These are phyloP conservation scores for Argyresthia albistria DNA, from an alignment of 2,888 invertebrate genomes.

Conservation along the genomic window DNA sequence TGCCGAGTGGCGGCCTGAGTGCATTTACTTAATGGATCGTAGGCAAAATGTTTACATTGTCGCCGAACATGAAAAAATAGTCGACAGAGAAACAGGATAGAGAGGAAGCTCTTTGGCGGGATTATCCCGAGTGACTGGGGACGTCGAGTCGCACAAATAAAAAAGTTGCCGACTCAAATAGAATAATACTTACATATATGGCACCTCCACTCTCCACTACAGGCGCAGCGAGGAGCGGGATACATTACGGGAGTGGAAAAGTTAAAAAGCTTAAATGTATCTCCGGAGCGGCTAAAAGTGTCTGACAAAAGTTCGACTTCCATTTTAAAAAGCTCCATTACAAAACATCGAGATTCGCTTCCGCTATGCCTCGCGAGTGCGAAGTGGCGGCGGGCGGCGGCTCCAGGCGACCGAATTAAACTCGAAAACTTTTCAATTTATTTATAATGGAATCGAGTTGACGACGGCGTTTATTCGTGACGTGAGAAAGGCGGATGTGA, in stretches of 20 bases:
- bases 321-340: conserved; percentile 74
- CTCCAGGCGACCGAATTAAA: conserved; percentile 57
- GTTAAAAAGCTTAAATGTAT: conserved; percentile 74
- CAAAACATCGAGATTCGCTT: conserved; percentile 72
- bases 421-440: conserved; percentile 63
- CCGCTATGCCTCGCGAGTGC: conserved; percentile 57
- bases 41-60: conserved; percentile 61
- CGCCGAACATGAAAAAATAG: conserved; percentile 46
- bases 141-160: conserved; percentile 46
- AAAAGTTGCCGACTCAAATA: conserved; percentile 45
- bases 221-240: conserved; percentile 57
- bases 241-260: conserved; percentile 72
- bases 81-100: conserved; percentile 36
- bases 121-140: conserved; percentile 47
- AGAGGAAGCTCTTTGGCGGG: conserved; percentile 43
- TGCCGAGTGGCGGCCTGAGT: conserved; percentile 56
- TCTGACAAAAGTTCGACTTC: conserved; percentile 73
- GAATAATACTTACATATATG: conserved; percentile 43
- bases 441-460: conserved; percentile 45
- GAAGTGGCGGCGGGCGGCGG: conserved; percentile 36
- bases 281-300: conserved; percentile 71
- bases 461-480: background rate
- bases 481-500: too few relatives aligned
- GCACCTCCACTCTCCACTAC: conserved; percentile 45
- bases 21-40: conserved; percentile 69